Evolutionary conservation across 2,888 invertebrate species (phyloP).

Genomic region (Abscondita cerata): DNA sequence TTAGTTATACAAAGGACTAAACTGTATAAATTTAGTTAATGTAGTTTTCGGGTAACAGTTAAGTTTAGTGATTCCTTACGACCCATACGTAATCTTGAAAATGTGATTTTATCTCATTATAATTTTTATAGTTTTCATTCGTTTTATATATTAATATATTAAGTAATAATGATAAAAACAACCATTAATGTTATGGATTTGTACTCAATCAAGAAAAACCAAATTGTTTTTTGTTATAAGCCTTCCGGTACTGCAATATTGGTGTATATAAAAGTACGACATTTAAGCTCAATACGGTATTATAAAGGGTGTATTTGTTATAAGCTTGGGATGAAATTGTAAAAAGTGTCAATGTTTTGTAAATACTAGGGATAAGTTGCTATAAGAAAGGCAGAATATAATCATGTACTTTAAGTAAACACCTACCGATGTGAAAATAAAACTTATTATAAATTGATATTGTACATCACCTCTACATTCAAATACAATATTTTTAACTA

Average conservation of each 20-base stretch:
- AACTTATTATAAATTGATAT: constrained; percentile 1
- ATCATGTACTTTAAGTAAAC: constrained; percentile 16
- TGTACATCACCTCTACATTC: constrained; percentile 5
- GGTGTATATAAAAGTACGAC: constrained; percentile 2
- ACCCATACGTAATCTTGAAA: constrained; percentile 10
- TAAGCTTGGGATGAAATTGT: constrained; percentile 6
- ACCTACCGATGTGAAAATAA: constrained; percentile 14
- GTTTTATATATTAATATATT: too few species aligned
- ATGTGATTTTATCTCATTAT: constrained; percentile 8
- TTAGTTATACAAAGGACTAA: constrained; percentile 25
- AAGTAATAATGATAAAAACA: too few species aligned
- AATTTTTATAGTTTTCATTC: not conserved
- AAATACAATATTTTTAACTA: constrained; percentile 15
- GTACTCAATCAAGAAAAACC: too few species aligned
- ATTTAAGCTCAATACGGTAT: constrained; percentile 21
- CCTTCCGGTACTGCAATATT: not conserved
- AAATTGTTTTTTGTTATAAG: too few species aligned
- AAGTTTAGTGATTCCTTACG: not conserved
- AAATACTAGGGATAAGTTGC: constrained; percentile 24
- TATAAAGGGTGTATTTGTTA: constrained; percentile 10
- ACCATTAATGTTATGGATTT: too few species aligned
- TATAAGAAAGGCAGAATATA: constrained; percentile 13
- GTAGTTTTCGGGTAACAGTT: constrained; percentile 17
- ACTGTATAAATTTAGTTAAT: constrained; percentile 27
- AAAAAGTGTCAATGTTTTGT: constrained; percentile 25